Evolutionary conservation across 2,113 vertebrate genomes (phyloP), one percentile per base, ranked within the genome.

Genomic region (Ageneiosus marmoratus): DNA sequence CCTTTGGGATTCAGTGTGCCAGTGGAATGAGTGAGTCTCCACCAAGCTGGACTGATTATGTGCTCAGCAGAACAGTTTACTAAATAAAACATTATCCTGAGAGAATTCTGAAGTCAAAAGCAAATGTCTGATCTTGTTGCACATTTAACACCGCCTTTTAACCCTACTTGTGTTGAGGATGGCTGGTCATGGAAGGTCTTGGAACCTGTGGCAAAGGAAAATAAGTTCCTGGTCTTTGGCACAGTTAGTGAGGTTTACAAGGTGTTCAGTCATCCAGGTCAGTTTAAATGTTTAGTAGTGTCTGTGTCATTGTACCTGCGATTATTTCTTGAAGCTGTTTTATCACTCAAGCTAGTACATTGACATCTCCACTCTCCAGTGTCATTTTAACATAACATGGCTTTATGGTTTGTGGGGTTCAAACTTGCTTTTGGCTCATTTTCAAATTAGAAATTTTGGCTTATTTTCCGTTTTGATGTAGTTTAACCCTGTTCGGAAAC

Each of bases 1-100:
- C 87, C 88, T 74, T 72, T 76, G 84, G 88, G 84, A 83, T 62
- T 86, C 72, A 27, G 46, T 29, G 80, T 60, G 82, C 79, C 20
- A 73, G 48, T 79, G 87, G 86, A 79, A 75, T 72, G 72, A 77
- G 62, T 85, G 81, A 86, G 76, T 74, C 78, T 73, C 79, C 80
- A 41, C 60, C 65, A 73, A 48, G 78, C 15, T 50, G 81, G 70
- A 77, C 44, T 53, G 83, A 67, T 76, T 81, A n/a, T 69, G 46
- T 84, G 84, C 41, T 41, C 55, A 82, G 4, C 16, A 56, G 62
- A 81, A 76, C 15, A 1, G 65, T 16, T 50, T 75, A 55, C 83
- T 73, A 78, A 46, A 87, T 58, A 84, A 84, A 82, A 65, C 32
- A 51, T 55, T 13, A 48, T 18, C 80, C 50, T 70, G 53, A 27